Conservation (phyloP, 1,140 invertebrate genomes). For the Nilaparvata lugens region DNA sequence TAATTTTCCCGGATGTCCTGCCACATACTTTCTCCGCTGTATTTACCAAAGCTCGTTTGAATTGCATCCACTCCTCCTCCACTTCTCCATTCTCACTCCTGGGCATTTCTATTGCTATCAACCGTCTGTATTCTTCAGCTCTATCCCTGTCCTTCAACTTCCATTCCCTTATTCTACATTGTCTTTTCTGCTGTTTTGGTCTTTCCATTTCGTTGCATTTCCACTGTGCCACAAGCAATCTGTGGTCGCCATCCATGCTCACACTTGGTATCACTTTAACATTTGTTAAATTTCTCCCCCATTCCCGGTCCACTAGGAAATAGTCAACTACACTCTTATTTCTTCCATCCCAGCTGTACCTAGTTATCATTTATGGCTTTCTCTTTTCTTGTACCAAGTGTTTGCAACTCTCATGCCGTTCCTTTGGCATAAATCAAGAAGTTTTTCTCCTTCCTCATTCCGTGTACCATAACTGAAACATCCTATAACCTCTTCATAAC, state of each 20-base stretch:
- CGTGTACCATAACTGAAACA: too few relatives aligned
- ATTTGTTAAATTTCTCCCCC: neutral
- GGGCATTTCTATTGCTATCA: neutral
- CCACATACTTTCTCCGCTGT: neutral
- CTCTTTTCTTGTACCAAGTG: slow-evolving; percentile 1
- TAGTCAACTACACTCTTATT: neutral
- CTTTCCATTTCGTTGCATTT: neutral
- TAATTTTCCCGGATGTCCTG: neutral
- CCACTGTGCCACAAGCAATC: neutral
- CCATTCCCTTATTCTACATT: neutral
- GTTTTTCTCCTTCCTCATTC: neutral
- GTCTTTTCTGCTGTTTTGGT: neutral
- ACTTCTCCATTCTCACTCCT: neutral
- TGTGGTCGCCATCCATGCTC: neutral
- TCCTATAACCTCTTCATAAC: too few relatives aligned
- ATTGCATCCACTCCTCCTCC: neutral
- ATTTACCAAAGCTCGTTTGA: neutral
- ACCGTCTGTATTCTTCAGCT: neutral
- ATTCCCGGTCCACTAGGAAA: neutral
- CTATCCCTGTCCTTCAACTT: neutral
- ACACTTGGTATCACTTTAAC: too few relatives aligned
- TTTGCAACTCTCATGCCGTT: neutral
- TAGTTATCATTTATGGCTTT: neutral
- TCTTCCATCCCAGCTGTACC: neutral
- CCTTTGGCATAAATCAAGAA: neutral